A percentile compares a stretch with the other conserved stretches of the same genome.
phyloP scores from a whole-genome alignment of 2,797 vertebrate genomes.

The Phalloptychus januarius region DNA sequence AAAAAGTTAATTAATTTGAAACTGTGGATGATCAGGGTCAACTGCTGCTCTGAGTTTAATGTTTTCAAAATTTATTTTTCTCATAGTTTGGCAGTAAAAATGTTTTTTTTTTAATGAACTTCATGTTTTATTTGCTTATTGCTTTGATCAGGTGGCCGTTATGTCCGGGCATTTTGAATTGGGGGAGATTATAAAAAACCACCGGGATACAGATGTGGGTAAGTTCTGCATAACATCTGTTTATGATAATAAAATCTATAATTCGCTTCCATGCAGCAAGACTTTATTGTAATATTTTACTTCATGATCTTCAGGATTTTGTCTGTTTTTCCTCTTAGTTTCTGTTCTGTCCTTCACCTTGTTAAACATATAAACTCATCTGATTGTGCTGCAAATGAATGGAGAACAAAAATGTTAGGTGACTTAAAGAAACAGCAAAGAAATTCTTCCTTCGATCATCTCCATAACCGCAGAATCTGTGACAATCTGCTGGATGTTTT shows the following conservation, averaged over 20 bases:
- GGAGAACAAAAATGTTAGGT: neutral
- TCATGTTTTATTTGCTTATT: neutral
- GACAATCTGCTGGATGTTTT: neutral
- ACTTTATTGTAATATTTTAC: neutral
- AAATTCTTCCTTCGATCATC: neutral
- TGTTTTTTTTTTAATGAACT: neutral
- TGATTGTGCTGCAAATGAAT: neutral
- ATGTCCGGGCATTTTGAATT: constrained; percentile 94
- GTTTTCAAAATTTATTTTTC: neutral
- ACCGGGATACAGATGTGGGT: constrained; percentile 89
- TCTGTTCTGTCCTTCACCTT: neutral
- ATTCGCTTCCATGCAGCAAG: neutral
- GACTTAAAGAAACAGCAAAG: neutral
- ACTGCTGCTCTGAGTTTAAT: neutral
- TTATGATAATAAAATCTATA: neutral
- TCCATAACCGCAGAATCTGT: neutral
- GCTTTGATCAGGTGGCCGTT: constrained; percentile 85
- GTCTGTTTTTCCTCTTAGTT: neutral
- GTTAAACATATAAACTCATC: neutral
- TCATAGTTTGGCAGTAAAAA: neutral
- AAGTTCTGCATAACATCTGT: constrained; percentile 53
- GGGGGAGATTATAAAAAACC: constrained; percentile 93
- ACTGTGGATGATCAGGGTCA: no score
- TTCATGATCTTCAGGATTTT: neutral
- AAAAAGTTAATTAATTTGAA: no score